phyloP scores from a whole-genome alignment of 2,888 invertebrate species.

The Xestoiulus laeticollis region DNA sequence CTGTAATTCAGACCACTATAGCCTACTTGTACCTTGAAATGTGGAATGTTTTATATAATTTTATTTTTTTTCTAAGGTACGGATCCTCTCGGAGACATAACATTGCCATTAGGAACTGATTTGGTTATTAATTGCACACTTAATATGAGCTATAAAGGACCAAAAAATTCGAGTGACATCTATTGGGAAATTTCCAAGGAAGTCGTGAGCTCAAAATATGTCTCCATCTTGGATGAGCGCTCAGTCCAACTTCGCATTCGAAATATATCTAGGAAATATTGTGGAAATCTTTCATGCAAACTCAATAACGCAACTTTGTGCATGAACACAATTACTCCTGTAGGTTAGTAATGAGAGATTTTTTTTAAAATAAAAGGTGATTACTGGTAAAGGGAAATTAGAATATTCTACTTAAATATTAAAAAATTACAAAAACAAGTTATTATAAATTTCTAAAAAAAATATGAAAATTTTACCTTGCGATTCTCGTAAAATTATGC shows the following conservation, averaged over 20 bases:
- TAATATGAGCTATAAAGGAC: not conserved
- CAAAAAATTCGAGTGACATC: not conserved
- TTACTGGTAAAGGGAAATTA: not conserved
- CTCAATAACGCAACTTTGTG: not conserved
- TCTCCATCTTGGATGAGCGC: not conserved
- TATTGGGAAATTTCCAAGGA: not conserved
- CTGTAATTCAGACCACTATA: not conserved
- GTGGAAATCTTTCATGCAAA: not conserved
- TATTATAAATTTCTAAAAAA: no score
- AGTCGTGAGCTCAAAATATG: not conserved
- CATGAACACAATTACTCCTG: not conserved
- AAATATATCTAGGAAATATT: not conserved
- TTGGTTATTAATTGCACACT: conserved; percentile 3
- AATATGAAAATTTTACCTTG: no score
- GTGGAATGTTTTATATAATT: not conserved
- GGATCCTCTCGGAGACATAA: not conserved
- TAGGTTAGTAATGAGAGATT: not conserved
- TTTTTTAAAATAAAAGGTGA: not conserved
- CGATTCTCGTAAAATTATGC: no score
- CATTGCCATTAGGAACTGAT: not conserved
- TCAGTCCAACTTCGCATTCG: conserved; percentile 30
- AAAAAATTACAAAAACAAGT: no score
- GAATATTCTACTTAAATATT: not conserved
- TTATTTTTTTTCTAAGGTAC: not conserved
- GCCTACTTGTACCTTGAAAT: not conserved